Base-by-base conservation (phyloP, 2,797 vertebrate genomes). In the Hemitrygon akajei region DNA sequence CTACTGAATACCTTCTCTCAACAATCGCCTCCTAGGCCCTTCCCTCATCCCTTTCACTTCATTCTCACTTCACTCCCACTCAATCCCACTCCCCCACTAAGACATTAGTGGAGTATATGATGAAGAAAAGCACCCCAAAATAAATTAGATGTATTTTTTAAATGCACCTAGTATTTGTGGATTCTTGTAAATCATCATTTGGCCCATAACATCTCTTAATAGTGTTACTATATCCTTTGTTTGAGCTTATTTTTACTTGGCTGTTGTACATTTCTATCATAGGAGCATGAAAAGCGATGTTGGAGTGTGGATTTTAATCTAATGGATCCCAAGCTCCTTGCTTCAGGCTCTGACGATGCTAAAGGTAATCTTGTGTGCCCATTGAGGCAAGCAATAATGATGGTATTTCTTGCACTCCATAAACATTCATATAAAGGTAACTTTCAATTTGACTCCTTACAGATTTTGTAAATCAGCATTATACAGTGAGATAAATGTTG, bases 291-390 rank as follows among this genome's bases (percentile, higher is more conserved):
- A 96, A 99, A 99, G 95, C 97, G 99, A 94, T 99, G 99, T 96
- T 99, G 99, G 99, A 99, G 99, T 94, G 99, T 99, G 79, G 99
- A 99, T 96, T 99, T 99, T 94, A 99, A 99, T 95, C 97, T 99
- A 94, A 99, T 99, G 99, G 99, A 99, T 96, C 99, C 99, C 22
- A 99, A 99, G 95, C 97, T 99, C 27, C 96, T 99, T 96, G 99
- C 99, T 93, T 99, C 99, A 4, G 99, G 99, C 94, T 99, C 99
- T 94, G 99, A 99, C 96, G 99, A 99, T 95, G 98, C 99, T 94
- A 99, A 99, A 99, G 99, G 99, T 99, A 97, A 37, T 66, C 25
- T 60, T 3, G 18, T n/a, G 37, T 66, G 60, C 69, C 47, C 56
- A 37, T 11, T 66, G 40, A 73, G 37, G 1, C 11, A 11, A 58